These are phyloP conservation scores for Rhabdornis inornatus DNA, from an alignment of 2,113 vertebrate genomes.

Conservation along the genomic window DNA sequence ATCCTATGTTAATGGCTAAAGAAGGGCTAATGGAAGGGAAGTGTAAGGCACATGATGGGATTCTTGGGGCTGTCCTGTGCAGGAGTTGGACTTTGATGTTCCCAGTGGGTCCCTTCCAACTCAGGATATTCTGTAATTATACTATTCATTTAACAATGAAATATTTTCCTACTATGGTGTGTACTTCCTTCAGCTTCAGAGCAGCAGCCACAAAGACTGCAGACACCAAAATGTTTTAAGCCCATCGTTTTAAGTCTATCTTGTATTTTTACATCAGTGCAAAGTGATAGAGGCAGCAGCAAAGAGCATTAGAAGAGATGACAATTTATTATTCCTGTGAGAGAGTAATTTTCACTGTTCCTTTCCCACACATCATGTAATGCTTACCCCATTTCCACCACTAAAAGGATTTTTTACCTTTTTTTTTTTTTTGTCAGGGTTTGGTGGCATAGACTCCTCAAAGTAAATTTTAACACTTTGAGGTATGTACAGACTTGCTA, in stretches of 20 bases:
- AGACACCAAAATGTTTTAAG: neutral
- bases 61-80: neutral
- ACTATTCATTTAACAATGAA: neutral
- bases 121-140: neutral
- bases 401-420: neutral
- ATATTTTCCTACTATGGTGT: neutral
- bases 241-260: too few species aligned
- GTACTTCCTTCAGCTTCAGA: neutral
- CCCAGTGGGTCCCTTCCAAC: neutral
- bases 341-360: neutral
- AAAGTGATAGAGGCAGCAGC: neutral
- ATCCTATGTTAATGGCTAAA: neutral
- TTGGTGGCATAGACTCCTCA: neutral
- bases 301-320: neutral
- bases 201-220: neutral
- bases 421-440: accelerated
- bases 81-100: neutral
- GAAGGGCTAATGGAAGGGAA: neutral
- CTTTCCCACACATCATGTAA: neutral
- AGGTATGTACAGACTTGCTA: neutral
- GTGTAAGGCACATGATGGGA: neutral
- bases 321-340: neutral
- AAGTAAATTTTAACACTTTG: neutral
- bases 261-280: neutral
- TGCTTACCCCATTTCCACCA: neutral